phyloP scores from a whole-genome alignment of 2,888 invertebrate species.

The Nephrocerus scutellatus region DNA sequence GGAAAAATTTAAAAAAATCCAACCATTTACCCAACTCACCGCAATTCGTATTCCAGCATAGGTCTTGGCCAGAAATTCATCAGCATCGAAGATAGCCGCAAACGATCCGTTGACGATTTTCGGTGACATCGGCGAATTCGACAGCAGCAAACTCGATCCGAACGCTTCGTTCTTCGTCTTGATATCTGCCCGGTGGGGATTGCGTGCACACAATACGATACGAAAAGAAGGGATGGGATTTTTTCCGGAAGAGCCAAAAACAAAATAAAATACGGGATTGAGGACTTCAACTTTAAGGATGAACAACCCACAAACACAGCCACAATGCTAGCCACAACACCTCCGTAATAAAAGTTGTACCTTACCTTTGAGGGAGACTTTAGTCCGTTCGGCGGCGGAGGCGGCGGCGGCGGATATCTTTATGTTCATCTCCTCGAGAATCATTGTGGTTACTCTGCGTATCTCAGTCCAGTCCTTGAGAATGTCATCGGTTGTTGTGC shows the following conservation, averaged over 20 bases:
- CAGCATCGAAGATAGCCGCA: slow-evolving; percentile 76
- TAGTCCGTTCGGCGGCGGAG: slow-evolving; percentile 53
- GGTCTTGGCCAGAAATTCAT: slow-evolving; percentile 47
- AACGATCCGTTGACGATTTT: slow-evolving; percentile 93
- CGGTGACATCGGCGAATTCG: slow-evolving; percentile 94
- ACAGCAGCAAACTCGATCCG: slow-evolving; percentile 85
- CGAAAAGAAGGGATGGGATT: slow-evolving; percentile 14
- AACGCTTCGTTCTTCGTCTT: slow-evolving; percentile 79
- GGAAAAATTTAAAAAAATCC: neutral
- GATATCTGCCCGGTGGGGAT: slow-evolving; percentile 54
- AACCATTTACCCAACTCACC: slow-evolving; percentile 29
- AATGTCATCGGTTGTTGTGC: slow-evolving; percentile 72
- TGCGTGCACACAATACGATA: slow-evolving; percentile 5
- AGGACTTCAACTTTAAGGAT: neutral
- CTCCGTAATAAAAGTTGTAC: no score
- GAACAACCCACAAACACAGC: neutral
- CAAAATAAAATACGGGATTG: slow-evolving; percentile 1
- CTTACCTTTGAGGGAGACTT: slow-evolving; percentile 69
- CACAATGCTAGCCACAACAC: no score
- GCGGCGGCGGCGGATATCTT: no score
- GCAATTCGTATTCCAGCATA: slow-evolving; percentile 46
- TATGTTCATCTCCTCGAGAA: slow-evolving; percentile 59
- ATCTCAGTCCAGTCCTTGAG: slow-evolving; percentile 83
- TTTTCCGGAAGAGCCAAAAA: slow-evolving; percentile 17
- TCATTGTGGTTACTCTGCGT: slow-evolving; percentile 62